phyloP scores from a whole-genome alignment of 30 jellyfish, hydroid and myxozoan genomes.

The Turritopsis dohrnii region DNA sequence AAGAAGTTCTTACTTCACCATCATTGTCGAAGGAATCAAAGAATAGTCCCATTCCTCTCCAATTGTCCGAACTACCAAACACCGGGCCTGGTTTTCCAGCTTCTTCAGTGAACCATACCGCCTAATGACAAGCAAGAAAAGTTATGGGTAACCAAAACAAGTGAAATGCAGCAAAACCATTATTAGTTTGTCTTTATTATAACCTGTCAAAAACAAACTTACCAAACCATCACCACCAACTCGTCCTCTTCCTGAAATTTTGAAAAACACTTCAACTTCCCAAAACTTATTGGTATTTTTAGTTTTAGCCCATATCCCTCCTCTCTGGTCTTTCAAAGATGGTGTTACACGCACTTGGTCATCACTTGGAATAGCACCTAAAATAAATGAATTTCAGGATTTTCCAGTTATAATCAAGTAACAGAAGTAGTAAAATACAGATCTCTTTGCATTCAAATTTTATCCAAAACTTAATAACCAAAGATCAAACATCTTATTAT shows the following conservation, averaged over 20 bases:
- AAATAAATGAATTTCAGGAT: background rate
- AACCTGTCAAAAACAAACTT: slow-evolving; percentile 7
- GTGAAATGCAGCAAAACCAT: background rate
- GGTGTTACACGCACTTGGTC: slow-evolving; percentile 88
- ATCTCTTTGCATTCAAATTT: too few relatives aligned
- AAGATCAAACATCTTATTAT: too few relatives aligned
- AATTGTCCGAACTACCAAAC: slow-evolving; percentile 83
- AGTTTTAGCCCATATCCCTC: slow-evolving; percentile 72
- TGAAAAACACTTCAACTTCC: slow-evolving; percentile 78
- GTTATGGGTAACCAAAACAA: background rate
- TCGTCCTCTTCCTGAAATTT: slow-evolving; percentile 81
- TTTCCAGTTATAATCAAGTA: too few relatives aligned
- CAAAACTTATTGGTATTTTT: slow-evolving; percentile 66
- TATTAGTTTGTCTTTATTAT: background rate
- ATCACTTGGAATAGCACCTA: slow-evolving; percentile 96
- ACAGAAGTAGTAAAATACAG: too few relatives aligned
- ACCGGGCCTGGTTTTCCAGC: slow-evolving; percentile 77
- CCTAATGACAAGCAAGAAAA: slow-evolving; percentile 39
- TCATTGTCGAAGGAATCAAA: slow-evolving; percentile 93
- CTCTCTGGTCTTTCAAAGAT: slow-evolving; percentile 86
- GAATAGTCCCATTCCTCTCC: slow-evolving; percentile 96
- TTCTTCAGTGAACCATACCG: slow-evolving; percentile 88
- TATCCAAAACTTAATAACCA: too few relatives aligned
- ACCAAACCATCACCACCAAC: slow-evolving; percentile 99
- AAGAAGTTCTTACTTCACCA: slow-evolving; percentile 54